A percentile compares a stretch with the other conserved stretches of the same genome.
phyloP scores from a whole-genome alignment of 1,140 invertebrate genomes.

The Sitodiplosis mosellana region DNA sequence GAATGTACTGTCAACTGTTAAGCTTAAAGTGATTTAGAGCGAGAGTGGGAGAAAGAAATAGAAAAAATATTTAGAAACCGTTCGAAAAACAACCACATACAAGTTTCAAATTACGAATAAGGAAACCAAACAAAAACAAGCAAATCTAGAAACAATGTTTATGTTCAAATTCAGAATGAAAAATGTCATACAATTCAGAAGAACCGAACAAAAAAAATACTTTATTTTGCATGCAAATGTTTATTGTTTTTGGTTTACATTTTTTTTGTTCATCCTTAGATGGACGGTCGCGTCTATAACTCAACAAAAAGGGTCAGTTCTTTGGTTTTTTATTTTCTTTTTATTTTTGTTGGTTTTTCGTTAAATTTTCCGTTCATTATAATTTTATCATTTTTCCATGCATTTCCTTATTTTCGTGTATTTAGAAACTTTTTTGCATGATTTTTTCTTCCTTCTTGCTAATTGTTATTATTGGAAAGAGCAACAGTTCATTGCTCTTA shows the following conservation, averaged over 20 bases:
- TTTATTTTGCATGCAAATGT: conserved; percentile 13
- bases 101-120: too few species aligned
- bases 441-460: not conserved
- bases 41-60: not conserved
- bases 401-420: not conserved
- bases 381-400: not conserved
- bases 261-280: conserved; percentile 25
- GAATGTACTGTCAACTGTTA: too few species aligned
- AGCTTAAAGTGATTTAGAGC: too few species aligned
- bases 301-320: conserved; percentile 27
- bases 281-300: conserved; percentile 27
- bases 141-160: too few species aligned
- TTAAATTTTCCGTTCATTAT: not conserved
- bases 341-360: conserved; percentile 3
- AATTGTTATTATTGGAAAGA: not conserved
- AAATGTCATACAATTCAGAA: not conserved
- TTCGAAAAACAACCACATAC: not conserved
- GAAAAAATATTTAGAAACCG: not conserved
- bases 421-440: not conserved
- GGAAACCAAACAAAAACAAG: too few species aligned
- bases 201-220: not conserved
- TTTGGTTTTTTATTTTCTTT: conserved; percentile 1
- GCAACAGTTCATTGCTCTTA: too few species aligned
- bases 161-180: too few species aligned
- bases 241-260: conserved; percentile 18